Evolutionary conservation across 2,888 invertebrate genomes (phyloP).

Genomic region (Hedychridium roseum): DNA sequence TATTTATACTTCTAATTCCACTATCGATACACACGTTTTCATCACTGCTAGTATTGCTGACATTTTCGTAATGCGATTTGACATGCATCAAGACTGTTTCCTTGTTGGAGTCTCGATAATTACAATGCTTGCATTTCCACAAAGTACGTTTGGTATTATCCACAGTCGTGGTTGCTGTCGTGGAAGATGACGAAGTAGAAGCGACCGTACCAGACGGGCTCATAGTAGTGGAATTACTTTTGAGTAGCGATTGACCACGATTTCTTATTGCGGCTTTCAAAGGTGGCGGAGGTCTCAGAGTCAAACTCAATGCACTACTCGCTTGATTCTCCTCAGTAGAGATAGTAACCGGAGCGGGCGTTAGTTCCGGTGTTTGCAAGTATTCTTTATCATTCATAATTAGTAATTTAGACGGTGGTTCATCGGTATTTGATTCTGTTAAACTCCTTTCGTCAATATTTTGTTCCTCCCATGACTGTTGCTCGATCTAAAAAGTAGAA

Average conservation of each 20-base stretch:
- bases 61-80: slow-evolving; percentile 69
- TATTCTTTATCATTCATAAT: slow-evolving; percentile 42
- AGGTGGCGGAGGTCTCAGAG: slow-evolving; percentile 65
- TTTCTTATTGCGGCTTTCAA: slow-evolving; percentile 68
- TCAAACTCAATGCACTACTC: slow-evolving; percentile 31
- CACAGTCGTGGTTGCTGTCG: slow-evolving; percentile 25
- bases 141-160: slow-evolving; percentile 75
- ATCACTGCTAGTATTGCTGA: slow-evolving; percentile 40
- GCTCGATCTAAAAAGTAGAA: slow-evolving; percentile 36
- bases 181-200: slow-evolving; percentile 21
- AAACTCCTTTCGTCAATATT: slow-evolving; percentile 44
- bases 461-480: slow-evolving; percentile 46
- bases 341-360: slow-evolving; percentile 36
- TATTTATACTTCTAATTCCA: not conserved
- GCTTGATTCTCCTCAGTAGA: slow-evolving; percentile 29
- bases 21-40: slow-evolving; percentile 19
- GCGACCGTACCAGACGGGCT: slow-evolving; percentile 24
- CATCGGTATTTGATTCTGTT: slow-evolving; percentile 37
- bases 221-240: slow-evolving; percentile 33
- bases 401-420: slow-evolving; percentile 44
- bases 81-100: slow-evolving; percentile 74
- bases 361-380: slow-evolving; percentile 36
- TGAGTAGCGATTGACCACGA: slow-evolving; percentile 55
- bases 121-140: slow-evolving; percentile 92
- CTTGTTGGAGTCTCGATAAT: slow-evolving; percentile 76